Conservation (phyloP, 2,888 invertebrate genomes). For the Eledone cirrhosa region DNA sequence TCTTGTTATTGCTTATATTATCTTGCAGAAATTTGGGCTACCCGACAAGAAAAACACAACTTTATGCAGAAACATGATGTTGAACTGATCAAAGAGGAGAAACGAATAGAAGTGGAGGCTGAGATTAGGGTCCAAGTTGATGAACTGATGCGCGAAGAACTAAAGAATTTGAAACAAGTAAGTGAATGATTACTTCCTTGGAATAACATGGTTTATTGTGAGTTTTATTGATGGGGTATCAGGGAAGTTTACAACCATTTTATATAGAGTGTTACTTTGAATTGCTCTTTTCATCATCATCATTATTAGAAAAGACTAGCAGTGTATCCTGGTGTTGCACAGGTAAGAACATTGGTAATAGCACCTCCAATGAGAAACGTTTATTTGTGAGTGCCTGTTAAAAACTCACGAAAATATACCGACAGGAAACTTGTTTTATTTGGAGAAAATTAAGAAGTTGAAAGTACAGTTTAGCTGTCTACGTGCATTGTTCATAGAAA, state of each 20-base stretch:
- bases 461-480: too few relatives aligned
- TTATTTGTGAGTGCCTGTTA: too few relatives aligned
- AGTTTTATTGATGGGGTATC: neutral
- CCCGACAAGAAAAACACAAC: slow-evolving; percentile 80
- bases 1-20: neutral
- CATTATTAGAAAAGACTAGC: neutral
- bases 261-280: too few relatives aligned
- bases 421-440: too few relatives aligned
- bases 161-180: slow-evolving; percentile 76
- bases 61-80: slow-evolving; percentile 80
- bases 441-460: too few relatives aligned
- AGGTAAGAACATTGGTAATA: too few relatives aligned
- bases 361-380: too few relatives aligned
- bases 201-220: neutral
- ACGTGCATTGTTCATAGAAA: too few relatives aligned
- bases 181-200: slow-evolving; percentile 40
- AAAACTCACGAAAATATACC: too few relatives aligned
- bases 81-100: slow-evolving; percentile 85
- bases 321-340: too few relatives aligned
- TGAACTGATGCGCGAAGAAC: slow-evolving; percentile 73
- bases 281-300: slow-evolving; percentile 8
- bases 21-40: slow-evolving; percentile 78
- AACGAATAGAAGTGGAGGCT: slow-evolving; percentile 82
- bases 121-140: slow-evolving; percentile 79
- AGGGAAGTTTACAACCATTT: neutral